Evolutionary conservation across 1,140 invertebrate genomes (phyloP), one percentile per base, ranked within the genome.

Genomic region (Macrosteles quadrilineatus): DNA sequence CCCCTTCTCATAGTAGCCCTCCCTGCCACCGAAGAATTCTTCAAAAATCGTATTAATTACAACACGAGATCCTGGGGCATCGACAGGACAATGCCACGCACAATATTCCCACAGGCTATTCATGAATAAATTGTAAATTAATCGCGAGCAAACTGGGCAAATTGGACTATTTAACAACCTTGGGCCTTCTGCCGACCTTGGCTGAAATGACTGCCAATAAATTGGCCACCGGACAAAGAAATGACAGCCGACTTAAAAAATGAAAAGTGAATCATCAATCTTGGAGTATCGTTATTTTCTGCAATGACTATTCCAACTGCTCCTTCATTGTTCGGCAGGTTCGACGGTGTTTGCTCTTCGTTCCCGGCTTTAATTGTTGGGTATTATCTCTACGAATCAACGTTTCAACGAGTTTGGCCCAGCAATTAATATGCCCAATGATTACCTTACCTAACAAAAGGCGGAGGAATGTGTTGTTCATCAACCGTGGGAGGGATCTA

Each of bases 91-190:
- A 50, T 9, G 47, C 47, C n/a, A 3, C n/a, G 6, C 14, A 40
- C n/a, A 4, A 50, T 50, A 17, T 50, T 50, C 47, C 47, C 47
- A 50, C 47, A 17, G n/a, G 47, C 4, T 17, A 50, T 50, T n/a
- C 47, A 50, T 50, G 47, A 50, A 50, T 50, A 50, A 50, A 50
- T 50, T 50, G 47, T 50, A 4, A 19, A n/a, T 50, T 50, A 50
- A 50, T 40, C 6, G 47, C 47, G 47, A 50, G 47, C 47, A 50
- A 50, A 50, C 47, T 19, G 47, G 47, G 21, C 6, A 50, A 50
- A 50, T 50, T 50, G 47, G 47, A 50, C 47, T 50, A 50, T 50
- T 50, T 50, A 50, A 50, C 47, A n/a, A 50, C 47, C 47, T 50
- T 50, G 47, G 47, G 14, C 4, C 4, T 14, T 36, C 32, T 36